A percentile compares a stretch with the other conserved stretches of the same genome.
phyloP scores from a whole-genome alignment of 2,888 invertebrate species.

The Ichneumoninae sp. region DNA sequence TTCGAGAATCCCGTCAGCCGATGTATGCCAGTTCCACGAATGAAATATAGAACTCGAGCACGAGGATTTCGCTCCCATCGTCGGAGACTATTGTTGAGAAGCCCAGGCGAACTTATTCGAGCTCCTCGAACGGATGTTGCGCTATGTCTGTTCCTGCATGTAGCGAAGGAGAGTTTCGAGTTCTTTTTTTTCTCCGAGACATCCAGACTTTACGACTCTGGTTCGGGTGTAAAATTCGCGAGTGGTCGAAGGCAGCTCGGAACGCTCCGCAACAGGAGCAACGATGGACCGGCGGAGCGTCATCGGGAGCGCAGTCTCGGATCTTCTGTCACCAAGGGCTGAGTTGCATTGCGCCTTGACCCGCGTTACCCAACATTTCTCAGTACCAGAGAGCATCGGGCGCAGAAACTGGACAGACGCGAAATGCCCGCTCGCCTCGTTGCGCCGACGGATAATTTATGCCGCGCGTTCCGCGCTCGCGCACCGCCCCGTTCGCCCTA shows the following conservation, averaged over 20 bases:
- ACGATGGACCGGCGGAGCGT: neutral
- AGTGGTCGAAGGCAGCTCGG: slow-evolving; percentile 1
- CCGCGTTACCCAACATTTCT: neutral
- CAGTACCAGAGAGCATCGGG: neutral
- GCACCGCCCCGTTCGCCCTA: slow-evolving; percentile 75
- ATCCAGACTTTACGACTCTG: slow-evolving; percentile 28
- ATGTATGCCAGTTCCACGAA: slow-evolving; percentile 34
- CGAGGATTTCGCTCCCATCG: slow-evolving; percentile 30
- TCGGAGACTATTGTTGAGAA: neutral
- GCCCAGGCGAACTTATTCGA: slow-evolving; percentile 32
- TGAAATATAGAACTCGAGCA: slow-evolving; percentile 34
- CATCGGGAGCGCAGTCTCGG: neutral
- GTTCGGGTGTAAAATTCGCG: neutral
- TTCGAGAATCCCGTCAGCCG: slow-evolving; percentile 3
- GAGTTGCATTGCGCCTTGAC: neutral
- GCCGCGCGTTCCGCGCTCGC: slow-evolving; percentile 71
- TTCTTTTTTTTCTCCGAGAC: slow-evolving; percentile 18
- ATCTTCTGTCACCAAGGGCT: neutral
- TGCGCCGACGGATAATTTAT: slow-evolving; percentile 81
- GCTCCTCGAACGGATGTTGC: slow-evolving; percentile 33
- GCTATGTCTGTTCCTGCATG: neutral
- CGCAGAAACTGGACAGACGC: slow-evolving; percentile 1
- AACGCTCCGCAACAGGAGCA: neutral
- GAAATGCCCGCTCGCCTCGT: slow-evolving; percentile 63
- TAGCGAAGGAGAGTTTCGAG: slow-evolving; percentile 2